Percentiles rank a stretch among this genome's conserved stretches.
Evolutionary conservation across 2,888 invertebrate species (phyloP).

Genomic region (Cephus pulcher): DNA sequence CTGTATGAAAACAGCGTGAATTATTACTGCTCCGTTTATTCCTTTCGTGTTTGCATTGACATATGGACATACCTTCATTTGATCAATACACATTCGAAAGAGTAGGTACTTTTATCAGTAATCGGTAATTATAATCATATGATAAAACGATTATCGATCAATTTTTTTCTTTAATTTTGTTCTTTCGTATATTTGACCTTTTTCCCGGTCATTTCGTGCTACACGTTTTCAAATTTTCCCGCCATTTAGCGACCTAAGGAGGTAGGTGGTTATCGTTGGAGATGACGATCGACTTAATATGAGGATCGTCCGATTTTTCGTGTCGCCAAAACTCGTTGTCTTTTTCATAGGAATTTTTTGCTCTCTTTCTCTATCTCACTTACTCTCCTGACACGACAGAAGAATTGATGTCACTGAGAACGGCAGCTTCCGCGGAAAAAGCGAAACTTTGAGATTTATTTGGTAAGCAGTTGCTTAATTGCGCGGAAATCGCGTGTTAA

Average conservation of each 20-base stretch:
- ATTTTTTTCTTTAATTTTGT: background rate
- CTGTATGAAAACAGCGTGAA: background rate
- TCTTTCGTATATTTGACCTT: background rate
- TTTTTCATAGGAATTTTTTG: background rate
- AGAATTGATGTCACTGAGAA: slow-evolving; percentile 12
- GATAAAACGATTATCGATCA: background rate
- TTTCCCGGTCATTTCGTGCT: background rate
- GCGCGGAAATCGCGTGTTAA: slow-evolving; percentile 18
- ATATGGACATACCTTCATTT: too few species aligned
- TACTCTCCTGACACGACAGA: background rate
- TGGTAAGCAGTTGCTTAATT: slow-evolving; percentile 23
- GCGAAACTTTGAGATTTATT: slow-evolving; percentile 22
- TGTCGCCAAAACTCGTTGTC: background rate
- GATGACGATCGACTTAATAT: background rate
- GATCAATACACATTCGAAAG: too few species aligned
- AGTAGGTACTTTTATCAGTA: too few species aligned
- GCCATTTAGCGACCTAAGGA: background rate
- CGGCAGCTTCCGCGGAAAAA: background rate
- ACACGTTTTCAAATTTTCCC: background rate
- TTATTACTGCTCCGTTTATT: background rate
- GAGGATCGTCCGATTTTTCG: background rate
- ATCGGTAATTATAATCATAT: background rate
- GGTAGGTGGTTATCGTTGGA: background rate
- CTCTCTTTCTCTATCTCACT: background rate
- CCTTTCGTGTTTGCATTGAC: background rate